Evolutionary conservation across 2,888 invertebrate genomes (phyloP).

Genomic region (Sepiola atlantica): DNA sequence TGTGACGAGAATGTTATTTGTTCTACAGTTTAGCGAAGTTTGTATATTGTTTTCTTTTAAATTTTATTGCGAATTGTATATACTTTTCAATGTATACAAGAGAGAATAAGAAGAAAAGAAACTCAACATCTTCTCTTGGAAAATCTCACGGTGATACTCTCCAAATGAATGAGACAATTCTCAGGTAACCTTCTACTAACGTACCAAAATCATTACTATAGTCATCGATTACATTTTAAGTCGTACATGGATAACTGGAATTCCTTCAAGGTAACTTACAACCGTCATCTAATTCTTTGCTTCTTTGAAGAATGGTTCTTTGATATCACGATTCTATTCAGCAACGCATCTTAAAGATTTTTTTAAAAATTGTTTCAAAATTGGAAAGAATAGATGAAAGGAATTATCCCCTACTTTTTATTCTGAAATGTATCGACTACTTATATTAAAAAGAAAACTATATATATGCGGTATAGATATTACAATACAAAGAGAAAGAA

Average conservation of each 20-base stretch:
- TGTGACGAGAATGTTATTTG: too few relatives aligned
- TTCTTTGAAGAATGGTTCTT: not conserved
- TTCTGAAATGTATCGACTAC: not conserved
- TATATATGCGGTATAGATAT: not conserved
- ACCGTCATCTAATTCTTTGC: not conserved
- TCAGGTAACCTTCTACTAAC: too few relatives aligned
- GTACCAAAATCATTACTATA: too few relatives aligned
- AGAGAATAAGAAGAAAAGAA: too few relatives aligned
- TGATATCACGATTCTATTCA: not conserved
- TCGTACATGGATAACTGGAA: not conserved
- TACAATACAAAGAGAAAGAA: too few relatives aligned
- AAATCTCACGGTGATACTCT: too few relatives aligned
- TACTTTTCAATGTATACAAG: too few relatives aligned
- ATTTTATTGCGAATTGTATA: too few relatives aligned
- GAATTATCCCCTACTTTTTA: not conserved
- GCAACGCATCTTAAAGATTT: not conserved
- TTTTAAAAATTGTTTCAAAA: not conserved
- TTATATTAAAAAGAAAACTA: not conserved
- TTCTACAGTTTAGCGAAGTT: too few relatives aligned
- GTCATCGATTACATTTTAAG: not conserved
- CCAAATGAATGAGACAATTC: too few relatives aligned
- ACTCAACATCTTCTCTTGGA: too few relatives aligned
- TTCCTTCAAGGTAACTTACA: not conserved
- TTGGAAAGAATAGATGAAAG: not conserved
- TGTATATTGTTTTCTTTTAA: too few relatives aligned